These are phyloP conservation scores for Pseudolycoriella hygida DNA, from an alignment of 2,888 invertebrate genomes.

Conservation along the genomic window DNA sequence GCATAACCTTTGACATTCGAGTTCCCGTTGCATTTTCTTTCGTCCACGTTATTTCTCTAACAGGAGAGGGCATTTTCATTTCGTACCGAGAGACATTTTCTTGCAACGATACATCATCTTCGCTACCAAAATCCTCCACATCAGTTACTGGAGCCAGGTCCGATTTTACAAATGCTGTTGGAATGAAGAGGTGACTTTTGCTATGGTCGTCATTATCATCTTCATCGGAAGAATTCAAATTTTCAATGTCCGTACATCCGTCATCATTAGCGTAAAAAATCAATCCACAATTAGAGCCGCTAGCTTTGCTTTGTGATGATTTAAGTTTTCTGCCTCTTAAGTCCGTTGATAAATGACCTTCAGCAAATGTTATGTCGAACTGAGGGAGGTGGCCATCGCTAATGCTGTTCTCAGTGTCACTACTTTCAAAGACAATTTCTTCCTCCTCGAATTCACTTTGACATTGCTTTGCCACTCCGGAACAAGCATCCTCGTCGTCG, in stretches of 20 bases:
- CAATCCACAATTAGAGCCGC: neutral
- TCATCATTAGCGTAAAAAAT: conserved; percentile 13
- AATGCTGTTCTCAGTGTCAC: conserved; percentile 9
- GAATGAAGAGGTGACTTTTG: conserved; percentile 19
- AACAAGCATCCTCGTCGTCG: conserved; percentile 20
- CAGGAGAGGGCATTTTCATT: conserved; percentile 24
- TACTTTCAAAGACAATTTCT: conserved; percentile 10
- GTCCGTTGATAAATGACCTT: conserved; percentile 7
- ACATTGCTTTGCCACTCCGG: conserved; percentile 9
- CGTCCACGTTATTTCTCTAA: conserved; percentile 30
- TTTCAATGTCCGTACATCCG: conserved; percentile 31
- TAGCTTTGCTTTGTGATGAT: conserved; percentile 5
- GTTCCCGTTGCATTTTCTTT: conserved; percentile 27
- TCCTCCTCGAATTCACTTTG: conserved; percentile 12
- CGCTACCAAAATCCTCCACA: conserved; percentile 21
- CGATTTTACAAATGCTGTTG: conserved; percentile 15
- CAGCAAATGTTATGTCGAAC: conserved; percentile 22
- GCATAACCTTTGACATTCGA: conserved; percentile 30
- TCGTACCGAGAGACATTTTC: neutral
- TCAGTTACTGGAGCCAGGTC: conserved; percentile 26
- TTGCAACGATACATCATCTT: conserved; percentile 12
- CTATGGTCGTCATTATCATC: conserved; percentile 12
- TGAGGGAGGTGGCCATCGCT: conserved; percentile 11
- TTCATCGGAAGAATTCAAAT: conserved; percentile 23
- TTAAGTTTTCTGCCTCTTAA: conserved; percentile 6